Percentiles rank a stretch among this genome's conserved stretches.
These are phyloP conservation scores for Hoplodrina blanda DNA, from an alignment of 2,888 invertebrate genomes.

Conservation along the genomic window DNA sequence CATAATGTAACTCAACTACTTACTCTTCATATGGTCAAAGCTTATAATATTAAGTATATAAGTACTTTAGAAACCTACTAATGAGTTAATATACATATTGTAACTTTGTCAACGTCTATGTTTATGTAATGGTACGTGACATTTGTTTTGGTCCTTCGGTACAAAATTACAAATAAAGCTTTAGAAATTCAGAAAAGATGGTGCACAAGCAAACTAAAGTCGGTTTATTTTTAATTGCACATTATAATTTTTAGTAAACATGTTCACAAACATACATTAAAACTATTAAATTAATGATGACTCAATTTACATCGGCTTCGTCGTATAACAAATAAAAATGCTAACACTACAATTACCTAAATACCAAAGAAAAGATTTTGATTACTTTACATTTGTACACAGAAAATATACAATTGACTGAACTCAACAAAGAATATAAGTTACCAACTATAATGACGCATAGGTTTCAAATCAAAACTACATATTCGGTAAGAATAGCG, in stretches of 20 bases:
- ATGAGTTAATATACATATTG: background rate
- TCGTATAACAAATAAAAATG: slow-evolving; percentile 28
- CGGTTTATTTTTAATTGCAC: background rate
- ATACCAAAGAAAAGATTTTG: slow-evolving; percentile 41
- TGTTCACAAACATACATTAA: background rate
- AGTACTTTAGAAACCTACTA: background rate
- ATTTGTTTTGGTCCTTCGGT: slow-evolving; percentile 1
- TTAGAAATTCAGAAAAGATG: background rate
- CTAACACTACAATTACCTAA: slow-evolving; percentile 35
- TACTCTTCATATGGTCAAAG: background rate
- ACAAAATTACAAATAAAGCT: background rate
- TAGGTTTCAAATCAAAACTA: slow-evolving; percentile 3
- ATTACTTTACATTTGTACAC: slow-evolving; percentile 39
- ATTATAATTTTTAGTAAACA: background rate
- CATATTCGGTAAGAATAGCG: background rate
- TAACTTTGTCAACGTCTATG: background rate
- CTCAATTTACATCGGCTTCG: slow-evolving; percentile 9
- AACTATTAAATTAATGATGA: slow-evolving; percentile 10
- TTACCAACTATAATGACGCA: slow-evolving; percentile 26
- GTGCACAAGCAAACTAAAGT: background rate
- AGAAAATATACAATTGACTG: slow-evolving; percentile 17
- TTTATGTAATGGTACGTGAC: background rate
- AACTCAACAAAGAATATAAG: slow-evolving; percentile 21
- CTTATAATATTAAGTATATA: background rate
- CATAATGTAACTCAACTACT: background rate